Evolutionary conservation across 2,888 invertebrate species (phyloP).

Genomic region (Hypomecis atomaria): DNA sequence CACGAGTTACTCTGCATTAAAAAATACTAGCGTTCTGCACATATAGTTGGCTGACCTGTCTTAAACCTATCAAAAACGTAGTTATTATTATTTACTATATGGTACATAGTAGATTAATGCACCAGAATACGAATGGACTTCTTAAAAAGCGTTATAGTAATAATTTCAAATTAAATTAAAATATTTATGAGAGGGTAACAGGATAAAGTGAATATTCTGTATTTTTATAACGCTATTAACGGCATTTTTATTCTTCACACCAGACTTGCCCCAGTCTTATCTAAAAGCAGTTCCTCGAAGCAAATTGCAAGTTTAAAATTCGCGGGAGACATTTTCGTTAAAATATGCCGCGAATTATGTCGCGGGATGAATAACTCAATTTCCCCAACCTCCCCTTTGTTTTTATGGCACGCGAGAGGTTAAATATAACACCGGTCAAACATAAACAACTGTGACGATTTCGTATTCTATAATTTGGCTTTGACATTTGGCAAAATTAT

Average conservation of each 20-base stretch:
- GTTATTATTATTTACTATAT: no score
- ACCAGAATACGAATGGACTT: no score
- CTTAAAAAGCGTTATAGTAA: no score
- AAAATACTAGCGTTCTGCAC: no score
- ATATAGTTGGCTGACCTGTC: no score
- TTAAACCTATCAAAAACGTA: no score
- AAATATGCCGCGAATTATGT: conserved; percentile 73
- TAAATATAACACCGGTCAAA: conserved; percentile 35
- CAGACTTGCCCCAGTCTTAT: conserved; percentile 1
- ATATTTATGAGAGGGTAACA: no score
- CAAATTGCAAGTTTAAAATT: conserved; percentile 39
- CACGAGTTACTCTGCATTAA: no score
- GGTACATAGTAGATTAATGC: no score
- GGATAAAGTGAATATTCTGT: neutral
- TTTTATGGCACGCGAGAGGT: conserved; percentile 62
- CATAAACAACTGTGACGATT: conserved; percentile 15
- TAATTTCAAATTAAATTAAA: no score
- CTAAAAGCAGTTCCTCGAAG: conserved; percentile 14
- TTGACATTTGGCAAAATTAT: no score
- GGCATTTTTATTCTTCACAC: conserved; percentile 3
- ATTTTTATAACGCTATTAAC: neutral
- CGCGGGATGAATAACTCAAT: conserved; percentile 72
- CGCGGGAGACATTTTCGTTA: conserved; percentile 62
- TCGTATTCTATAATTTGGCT: no score
- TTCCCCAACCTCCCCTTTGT: conserved; percentile 57